Base-by-base conservation (phyloP, 2,113 vertebrate genomes). In the Lonchura striata region DNA sequence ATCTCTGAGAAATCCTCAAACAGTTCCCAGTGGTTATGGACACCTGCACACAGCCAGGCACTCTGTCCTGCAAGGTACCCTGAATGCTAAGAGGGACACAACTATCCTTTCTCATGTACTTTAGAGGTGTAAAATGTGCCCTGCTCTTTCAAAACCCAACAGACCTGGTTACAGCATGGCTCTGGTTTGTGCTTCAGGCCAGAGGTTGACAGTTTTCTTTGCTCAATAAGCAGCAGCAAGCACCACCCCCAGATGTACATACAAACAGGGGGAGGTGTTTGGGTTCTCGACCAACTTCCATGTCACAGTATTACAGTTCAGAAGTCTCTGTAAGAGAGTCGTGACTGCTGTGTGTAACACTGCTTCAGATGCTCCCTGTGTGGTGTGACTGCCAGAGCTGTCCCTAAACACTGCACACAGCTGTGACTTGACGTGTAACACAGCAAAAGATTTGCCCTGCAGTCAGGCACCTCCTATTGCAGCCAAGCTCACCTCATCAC, bases 31-130 rank as follows among this genome's bases (percentile, higher is more conserved):
- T 3, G 7, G 23, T 44, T n/a, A 76, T 1, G 3, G 79, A 52
- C n/a, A 79, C 28, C 35, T 47, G 39, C 16, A 35, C 8, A 31
- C 25, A 82, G 7, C 21, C 47, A 47, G 30, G 25, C 57, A 72
- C 30, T n/a, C 53, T 15, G 19, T 31, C 64, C 74, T 77, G 24
- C 30, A 69, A 47, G 15, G 12, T 10, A 69, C 35, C 28, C 41
- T 22, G 27, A 60, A 30, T 0, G 0, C 42, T 37, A 65, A 77
- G 77, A 88, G n/a, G 5, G 44, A 5, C 33, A 71, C 0, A 0
- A 63, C 60, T 50, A 28, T 6, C 33, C 23, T 50, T 79, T 63
- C 57, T 82, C 56, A n/a, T 4, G 41, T n/a, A 44, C 27, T 82
- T 75, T 1, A 37, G 53, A 82, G 15, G 33, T 88, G 65, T 82